Evolutionary conservation across 2,888 invertebrate species (phyloP), one percentile per base, ranked within the genome.

Genomic region (Sinopyrophorus schimmeli): DNA sequence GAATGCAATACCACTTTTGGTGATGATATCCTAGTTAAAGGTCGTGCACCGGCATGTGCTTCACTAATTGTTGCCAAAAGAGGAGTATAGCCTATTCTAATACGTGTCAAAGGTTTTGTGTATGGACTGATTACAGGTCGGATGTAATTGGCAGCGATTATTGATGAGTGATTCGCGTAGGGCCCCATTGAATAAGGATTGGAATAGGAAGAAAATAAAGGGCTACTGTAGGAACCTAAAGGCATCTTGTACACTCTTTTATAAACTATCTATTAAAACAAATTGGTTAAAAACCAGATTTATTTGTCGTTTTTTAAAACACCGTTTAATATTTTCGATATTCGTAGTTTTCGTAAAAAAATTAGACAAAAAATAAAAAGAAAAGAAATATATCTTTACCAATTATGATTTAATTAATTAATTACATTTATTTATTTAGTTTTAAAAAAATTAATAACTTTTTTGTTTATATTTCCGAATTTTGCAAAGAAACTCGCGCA

Each of bases 41-140:
- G 73, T 7, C 74, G 63, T 66, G 64, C 74, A 3, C 38, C 42
- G 66, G 64, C 75, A 70, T 77, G 76, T 1, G 76, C 70, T 69
- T 85, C 84, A 3, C 84, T 82, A 41, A 89, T 89, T 1, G 89
- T 86, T 3, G 85, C 81, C 39, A 89, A 73, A 62, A 86, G 84
- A 0, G 89, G 89, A 27, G 86, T 82, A 67, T 86, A 89, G 20
- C 80, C 79, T 1, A 77, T 70, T 4, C 76, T 63, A 35, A 66
- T 57, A 52, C 68, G 55, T 61, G 72, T 39, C 61, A 60, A 10
- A 65, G 61, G 51, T 53, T 65, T 62, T n/a, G 63, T 42, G 31
- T 55, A 59, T 2, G 57, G 38, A 39, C 27, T 49, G 10, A 64
- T 56, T n/a, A n/a, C n/a, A 5, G 67, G 59, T 38, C 67, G 62